Evolutionary conservation across 2,888 invertebrate species (phyloP).

Genomic region (Lasioglossum oenotherae): DNA sequence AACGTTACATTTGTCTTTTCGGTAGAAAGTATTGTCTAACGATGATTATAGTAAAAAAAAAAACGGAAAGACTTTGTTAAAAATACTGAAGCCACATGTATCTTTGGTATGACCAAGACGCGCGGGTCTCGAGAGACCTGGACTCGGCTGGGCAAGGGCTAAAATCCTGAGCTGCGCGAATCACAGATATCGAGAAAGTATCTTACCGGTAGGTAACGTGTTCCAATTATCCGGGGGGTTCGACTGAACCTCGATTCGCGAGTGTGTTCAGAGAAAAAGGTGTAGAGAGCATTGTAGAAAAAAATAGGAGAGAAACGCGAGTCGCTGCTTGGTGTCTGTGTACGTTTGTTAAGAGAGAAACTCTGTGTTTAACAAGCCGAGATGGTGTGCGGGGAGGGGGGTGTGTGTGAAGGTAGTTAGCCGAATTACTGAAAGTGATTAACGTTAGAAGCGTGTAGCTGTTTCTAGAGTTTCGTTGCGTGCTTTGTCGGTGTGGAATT

Average conservation of each 20-base stretch:
- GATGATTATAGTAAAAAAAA: slow-evolving; percentile 1
- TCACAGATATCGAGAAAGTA: not conserved
- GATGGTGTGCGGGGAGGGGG: not conserved
- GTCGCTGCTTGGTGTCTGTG: slow-evolving; percentile 7
- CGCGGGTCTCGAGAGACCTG: not conserved
- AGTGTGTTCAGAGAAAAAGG: not conserved
- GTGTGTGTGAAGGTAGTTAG: not conserved
- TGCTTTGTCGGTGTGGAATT: slow-evolving; percentile 50
- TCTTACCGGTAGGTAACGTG: not conserved
- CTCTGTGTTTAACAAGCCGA: not conserved
- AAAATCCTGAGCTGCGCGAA: not conserved
- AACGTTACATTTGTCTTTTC: not conserved
- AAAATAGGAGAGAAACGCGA: slow-evolving; percentile 2
- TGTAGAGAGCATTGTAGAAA: not conserved
- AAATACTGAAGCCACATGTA: slow-evolving; percentile 6
- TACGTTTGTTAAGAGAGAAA: not conserved
- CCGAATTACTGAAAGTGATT: slow-evolving; percentile 20
- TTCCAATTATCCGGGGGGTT: not conserved
- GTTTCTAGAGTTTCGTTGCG: slow-evolving; percentile 51
- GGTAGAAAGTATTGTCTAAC: not conserved
- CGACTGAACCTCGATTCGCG: slow-evolving; percentile 1
- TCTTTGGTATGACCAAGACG: not conserved
- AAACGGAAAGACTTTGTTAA: not conserved
- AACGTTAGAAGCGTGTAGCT: not conserved
- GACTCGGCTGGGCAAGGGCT: not conserved